These are phyloP conservation scores for Notechis scutatus DNA, from an alignment of 2,113 vertebrate species.

Conservation along the genomic window DNA sequence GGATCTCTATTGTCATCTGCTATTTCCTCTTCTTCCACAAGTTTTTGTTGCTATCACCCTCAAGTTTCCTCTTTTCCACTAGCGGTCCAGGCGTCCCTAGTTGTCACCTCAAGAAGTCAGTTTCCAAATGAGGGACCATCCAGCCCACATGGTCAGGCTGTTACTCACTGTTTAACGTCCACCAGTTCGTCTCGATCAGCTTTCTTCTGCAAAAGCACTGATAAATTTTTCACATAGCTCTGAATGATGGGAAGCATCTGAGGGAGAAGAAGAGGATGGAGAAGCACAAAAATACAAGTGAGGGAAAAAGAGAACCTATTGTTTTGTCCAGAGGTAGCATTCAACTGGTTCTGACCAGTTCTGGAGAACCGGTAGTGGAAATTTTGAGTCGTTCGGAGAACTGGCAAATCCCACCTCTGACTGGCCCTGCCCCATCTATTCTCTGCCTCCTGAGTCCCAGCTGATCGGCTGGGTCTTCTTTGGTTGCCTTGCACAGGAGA, in stretches of 20 bases:
- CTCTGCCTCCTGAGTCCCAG: too few relatives aligned
- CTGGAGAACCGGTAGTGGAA: too few relatives aligned
- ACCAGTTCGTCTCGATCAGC: slow-evolving; percentile 50
- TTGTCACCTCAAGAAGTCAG: neutral
- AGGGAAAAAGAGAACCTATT: neutral
- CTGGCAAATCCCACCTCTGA: too few relatives aligned
- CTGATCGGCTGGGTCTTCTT: too few relatives aligned
- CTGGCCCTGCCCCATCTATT: too few relatives aligned
- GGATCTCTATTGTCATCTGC: neutral
- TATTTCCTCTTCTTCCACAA: too few relatives aligned
- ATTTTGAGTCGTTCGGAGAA: too few relatives aligned
- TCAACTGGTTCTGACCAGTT: too few relatives aligned
- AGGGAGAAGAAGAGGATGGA: neutral
- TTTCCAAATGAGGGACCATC: neutral
- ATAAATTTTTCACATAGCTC: slow-evolving; percentile 46
- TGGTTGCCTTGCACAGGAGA: too few relatives aligned
- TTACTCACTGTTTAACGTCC: slow-evolving; percentile 63
- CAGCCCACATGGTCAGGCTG: fast-evolving
- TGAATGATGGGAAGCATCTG: slow-evolving; percentile 73
- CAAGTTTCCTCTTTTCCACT: neutral
- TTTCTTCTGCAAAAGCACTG: slow-evolving; percentile 52
- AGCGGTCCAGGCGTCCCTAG: neutral
- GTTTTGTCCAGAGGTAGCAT: too few relatives aligned
- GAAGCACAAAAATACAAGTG: neutral
- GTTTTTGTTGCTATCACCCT: neutral